Base-by-base conservation (phyloP, 2,113 vertebrate genomes). In the western clawed frog (Xenopus tropicalis) region DNA sequence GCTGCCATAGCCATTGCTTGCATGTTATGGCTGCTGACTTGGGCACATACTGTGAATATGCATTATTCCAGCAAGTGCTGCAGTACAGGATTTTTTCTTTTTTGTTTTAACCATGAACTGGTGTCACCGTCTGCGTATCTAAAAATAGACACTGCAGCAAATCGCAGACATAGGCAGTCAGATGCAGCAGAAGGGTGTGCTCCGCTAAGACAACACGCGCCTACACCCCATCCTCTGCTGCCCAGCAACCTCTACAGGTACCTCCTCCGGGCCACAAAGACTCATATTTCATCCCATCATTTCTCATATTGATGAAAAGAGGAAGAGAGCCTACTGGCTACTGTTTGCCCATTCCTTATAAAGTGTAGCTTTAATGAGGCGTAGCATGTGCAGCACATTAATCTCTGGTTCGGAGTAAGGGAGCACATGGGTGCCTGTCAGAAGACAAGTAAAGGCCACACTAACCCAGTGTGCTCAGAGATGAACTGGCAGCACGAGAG, bases 71-170 rank as follows among this genome's bases (percentile, higher is more conserved):
- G 58, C 51, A 64, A 20, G 51, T 58, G 44, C 71, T 74, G 71
- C 71, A 67, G 64, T 61, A 54, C 4, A 43, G 56, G 8, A 21
- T 13, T 23, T 71, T 61, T 20, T 29, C 48, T 59, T 59, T 61
- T 23, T 72, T 19, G 42, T 64, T 61, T 37, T 14, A 58, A 25
- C 71, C 52, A 16, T 59, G 71, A 58, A 73, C 71, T n/a, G 42
- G 54, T 61, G 63, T 65, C 71, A 57, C 63, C 12, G 54, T 17
- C 29, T 2, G 29, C 6, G 13, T 3, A 48, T 74, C 72, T 74
- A 74, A 37, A 68, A 68, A 74, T 62, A 74, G 72, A 14, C 23
- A 74, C 65, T 74, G 72, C 72, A 67, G 72, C 56, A 74, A 74
- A 68, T 61, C 19, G 57, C 57, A 68, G 64, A 59, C 52, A 21